Base-by-base conservation (phyloP, 2,888 invertebrate genomes). In the Lutraria lutraria region DNA sequence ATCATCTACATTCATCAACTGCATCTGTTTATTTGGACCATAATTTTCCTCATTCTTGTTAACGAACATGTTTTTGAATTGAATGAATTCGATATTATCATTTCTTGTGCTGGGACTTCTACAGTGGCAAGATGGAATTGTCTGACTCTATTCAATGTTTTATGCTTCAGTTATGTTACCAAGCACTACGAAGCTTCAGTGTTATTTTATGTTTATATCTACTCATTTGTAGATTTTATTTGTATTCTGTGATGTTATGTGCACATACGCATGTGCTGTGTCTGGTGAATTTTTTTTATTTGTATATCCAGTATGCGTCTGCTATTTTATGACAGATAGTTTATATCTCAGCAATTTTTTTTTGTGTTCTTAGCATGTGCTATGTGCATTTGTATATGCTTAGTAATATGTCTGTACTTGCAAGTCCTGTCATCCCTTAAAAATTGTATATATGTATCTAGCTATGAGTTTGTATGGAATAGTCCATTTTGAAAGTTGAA, bases 1-100 rank as follows among this genome's bases (percentile, higher is more conserved):
- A 79, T 87, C 76, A 87, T 87, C 60, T 29, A 63, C 43, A 43
- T 56, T 87, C 76, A 87, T 87, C 52, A n/a, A 25, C 19, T 34
- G 15, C 87, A 83, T 83, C 54, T 87, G 15, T 53, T 53, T 79
- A 79, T 87, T 83, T 80, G 79, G 79, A 85, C 80, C 84, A 84
- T 84, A 34, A 52, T 85, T 29, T 85, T 56, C 29, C 12, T 72
- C n/a, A 60, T 85, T 85, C 72, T 85, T 85, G 79, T 85, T 31
- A 56, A 85, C 54, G 80, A 79, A 85, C 84, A 16, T 31, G 53
- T 54, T 79, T 63, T 81, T 56, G 21, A 63, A 63, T 25, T n/a
- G 63, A 63, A 63, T 63, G 21, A 25, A 10, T 63, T 63, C n/a
- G 63, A 63, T 63, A 63, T 63, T 10, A 76, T 72, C 31, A 31